phyloP scores from a whole-genome alignment of 1,140 invertebrate species.

The Holotrichia oblita region DNA sequence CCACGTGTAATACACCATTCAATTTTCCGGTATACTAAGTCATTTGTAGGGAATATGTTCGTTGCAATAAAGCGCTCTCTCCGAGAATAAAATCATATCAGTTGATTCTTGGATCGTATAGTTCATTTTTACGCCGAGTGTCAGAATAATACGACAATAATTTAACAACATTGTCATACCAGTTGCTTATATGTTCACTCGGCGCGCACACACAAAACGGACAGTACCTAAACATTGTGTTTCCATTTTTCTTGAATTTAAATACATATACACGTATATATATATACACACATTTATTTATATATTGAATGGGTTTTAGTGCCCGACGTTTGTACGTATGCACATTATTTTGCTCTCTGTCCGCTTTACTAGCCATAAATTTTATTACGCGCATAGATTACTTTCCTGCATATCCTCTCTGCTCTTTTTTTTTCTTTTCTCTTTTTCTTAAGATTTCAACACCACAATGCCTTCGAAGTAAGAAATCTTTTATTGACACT shows the following conservation, averaged over 20 bases:
- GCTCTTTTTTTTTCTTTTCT: too few species aligned
- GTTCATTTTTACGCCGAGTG: too few species aligned
- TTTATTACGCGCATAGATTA: not conserved
- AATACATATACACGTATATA: not conserved
- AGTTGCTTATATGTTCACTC: too few species aligned
- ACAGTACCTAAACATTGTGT: not conserved
- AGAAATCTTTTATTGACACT: too few species aligned
- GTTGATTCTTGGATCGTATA: too few species aligned
- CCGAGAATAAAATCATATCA: not conserved
- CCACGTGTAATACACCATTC: conserved; percentile 6
- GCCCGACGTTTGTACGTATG: not conserved
- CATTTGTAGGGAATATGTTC: conserved; percentile 12
- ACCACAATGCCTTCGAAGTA: too few species aligned
- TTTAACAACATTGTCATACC: too few species aligned
- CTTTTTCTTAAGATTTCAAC: too few species aligned
- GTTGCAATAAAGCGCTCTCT: not conserved
- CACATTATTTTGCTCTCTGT: not conserved
- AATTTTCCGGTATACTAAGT: conserved; percentile 20
- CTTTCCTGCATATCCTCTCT: too few species aligned
- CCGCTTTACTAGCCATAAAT: conserved; percentile 2
- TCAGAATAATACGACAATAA: too few species aligned
- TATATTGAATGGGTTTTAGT: conserved; percentile 18
- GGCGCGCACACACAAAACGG: not conserved
- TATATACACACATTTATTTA: conserved; percentile 22
- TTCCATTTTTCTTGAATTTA: conserved; percentile 21